Conservation (phyloP, 2,888 invertebrate species). For the Meiosimyza decipiens region DNA sequence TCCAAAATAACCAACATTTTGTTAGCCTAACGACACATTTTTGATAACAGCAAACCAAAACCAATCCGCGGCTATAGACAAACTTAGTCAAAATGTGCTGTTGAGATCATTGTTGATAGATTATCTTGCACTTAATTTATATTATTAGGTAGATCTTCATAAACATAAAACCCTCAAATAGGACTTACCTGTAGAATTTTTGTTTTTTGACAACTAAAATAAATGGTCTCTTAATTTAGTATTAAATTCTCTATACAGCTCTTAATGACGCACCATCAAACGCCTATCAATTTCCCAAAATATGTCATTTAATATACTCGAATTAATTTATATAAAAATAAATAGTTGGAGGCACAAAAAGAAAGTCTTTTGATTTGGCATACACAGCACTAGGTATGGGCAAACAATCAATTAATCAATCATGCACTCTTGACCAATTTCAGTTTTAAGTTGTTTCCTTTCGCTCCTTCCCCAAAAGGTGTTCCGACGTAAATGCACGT, state of each 20-base stretch:
- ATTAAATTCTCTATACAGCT: too few species aligned
- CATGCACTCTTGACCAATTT: conserved; percentile 17
- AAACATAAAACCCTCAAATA: too few species aligned
- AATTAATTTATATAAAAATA: not conserved
- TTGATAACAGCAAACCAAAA: conserved; percentile 18
- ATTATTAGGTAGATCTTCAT: not conserved
- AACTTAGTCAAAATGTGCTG: not conserved
- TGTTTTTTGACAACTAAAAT: too few species aligned
- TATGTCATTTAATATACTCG: conserved; percentile 20
- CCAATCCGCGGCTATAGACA: not conserved
- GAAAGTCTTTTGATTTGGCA: conserved; percentile 19
- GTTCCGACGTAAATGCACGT: conserved; percentile 1
- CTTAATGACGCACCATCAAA: too few species aligned
- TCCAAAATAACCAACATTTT: conserved; percentile 22
- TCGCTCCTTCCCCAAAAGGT: conserved; percentile 6
- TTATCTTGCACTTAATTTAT: not conserved
- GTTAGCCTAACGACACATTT: conserved; percentile 23
- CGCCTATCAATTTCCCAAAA: conserved; percentile 17
- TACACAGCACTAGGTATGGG: not conserved
- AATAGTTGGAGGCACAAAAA: conserved; percentile 11
- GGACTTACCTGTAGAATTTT: too few species aligned
- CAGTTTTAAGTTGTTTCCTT: not conserved
- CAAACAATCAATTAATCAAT: conserved; percentile 31
- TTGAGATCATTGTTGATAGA: not conserved
- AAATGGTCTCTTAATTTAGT: too few species aligned